phyloP scores from a whole-genome alignment of 1,140 invertebrate genomes.

The Bombus confusus region DNA sequence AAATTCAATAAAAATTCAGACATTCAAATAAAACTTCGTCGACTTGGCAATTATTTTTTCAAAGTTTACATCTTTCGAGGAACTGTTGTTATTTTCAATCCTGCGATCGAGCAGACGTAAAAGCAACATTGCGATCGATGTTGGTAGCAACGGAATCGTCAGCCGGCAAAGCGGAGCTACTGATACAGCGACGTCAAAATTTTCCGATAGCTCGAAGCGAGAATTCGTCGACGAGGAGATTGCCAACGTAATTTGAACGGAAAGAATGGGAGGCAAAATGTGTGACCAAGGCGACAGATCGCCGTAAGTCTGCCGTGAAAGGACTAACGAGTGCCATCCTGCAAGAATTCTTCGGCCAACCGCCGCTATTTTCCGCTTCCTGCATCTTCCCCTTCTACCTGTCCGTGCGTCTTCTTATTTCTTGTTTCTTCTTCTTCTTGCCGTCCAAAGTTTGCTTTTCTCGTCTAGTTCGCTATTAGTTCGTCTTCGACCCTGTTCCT shows the following conservation, averaged over 20 bases:
- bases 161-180: not conserved
- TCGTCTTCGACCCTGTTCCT: slow-evolving; percentile 16
- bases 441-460: not conserved
- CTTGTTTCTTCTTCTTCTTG: not conserved
- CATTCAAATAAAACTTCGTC: no score
- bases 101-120: not conserved
- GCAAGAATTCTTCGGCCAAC: slow-evolving; percentile 53
- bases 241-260: slow-evolving; percentile 50
- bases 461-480: not conserved
- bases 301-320: slow-evolving; percentile 59
- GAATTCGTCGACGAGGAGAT: slow-evolving; percentile 19
- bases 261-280: slow-evolving; percentile 56
- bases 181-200: slow-evolving; percentile 3
- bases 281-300: slow-evolving; percentile 42
- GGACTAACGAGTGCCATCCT: slow-evolving; percentile 65
- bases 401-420: not conserved
- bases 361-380: slow-evolving; percentile 41
- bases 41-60: no score
- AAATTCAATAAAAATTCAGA: no score
- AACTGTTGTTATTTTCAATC: no score
- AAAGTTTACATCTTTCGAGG: no score
- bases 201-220: slow-evolving; percentile 12
- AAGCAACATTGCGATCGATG: not conserved
- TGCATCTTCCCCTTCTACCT: not conserved
- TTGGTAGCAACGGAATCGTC: not conserved